phyloP scores from a whole-genome alignment of 2,113 vertebrate species.

The Paramisgurnus dabryanus region DNA sequence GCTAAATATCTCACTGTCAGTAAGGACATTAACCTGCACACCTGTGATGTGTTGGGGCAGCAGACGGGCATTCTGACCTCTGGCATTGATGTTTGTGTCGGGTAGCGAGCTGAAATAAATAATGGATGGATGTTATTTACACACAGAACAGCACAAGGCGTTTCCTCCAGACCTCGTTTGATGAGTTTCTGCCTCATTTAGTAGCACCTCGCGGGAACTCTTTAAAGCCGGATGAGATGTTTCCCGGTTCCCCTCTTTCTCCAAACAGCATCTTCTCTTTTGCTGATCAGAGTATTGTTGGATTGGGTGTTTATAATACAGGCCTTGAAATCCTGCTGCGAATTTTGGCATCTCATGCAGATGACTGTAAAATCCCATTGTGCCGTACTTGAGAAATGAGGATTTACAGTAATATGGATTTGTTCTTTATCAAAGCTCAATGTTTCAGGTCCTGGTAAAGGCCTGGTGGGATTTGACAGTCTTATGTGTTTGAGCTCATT shows the following conservation, averaged over 20 bases:
- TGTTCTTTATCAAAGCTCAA: constrained; percentile 23
- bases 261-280: neutral
- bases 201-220: constrained; percentile 43
- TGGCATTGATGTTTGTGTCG: constrained; percentile 7
- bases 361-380: constrained; percentile 10
- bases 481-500: neutral
- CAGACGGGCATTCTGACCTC: constrained; percentile 16
- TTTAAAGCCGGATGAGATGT: constrained; percentile 33
- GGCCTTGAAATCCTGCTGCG: constrained; percentile 6
- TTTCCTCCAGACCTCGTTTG: constrained; percentile 37
- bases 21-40: neutral
- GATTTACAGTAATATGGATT: constrained; percentile 31
- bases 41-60: constrained; percentile 4
- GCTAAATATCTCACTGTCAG: too few species aligned
- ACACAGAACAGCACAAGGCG: constrained; percentile 31
- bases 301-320: neutral
- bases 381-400: neutral
- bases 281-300: neutral
- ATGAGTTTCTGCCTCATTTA: constrained; percentile 47
- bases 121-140: constrained; percentile 48
- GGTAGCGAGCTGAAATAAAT: constrained; percentile 41
- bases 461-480: neutral
- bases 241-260: neutral
- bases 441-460: neutral
- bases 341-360: constrained; percentile 17